Conservation (phyloP, 2,888 invertebrate species). For the Dryobotodes eremita region DNA sequence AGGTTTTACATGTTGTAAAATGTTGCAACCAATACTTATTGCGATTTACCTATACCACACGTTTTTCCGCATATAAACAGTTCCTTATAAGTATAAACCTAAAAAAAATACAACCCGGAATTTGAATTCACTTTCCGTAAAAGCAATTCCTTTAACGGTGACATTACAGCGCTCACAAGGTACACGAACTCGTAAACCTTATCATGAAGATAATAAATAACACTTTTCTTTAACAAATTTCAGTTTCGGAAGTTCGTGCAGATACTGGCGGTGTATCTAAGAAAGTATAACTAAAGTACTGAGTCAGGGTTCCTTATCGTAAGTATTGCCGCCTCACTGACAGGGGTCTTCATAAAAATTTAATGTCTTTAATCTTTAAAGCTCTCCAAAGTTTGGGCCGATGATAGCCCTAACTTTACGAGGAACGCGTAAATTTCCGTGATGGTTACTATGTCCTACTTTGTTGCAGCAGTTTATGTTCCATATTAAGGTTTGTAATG, state of each 20-base stretch:
- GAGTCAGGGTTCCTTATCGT: constrained; percentile 79
- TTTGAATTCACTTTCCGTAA: constrained; percentile 62
- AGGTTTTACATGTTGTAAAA: constrained; percentile 35
- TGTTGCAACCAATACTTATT: constrained; percentile 31
- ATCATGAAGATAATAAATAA: constrained; percentile 69
- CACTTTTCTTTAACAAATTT: constrained; percentile 71
- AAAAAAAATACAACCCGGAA: constrained; percentile 42
- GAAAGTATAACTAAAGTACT: constrained; percentile 74
- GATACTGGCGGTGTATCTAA: constrained; percentile 69
- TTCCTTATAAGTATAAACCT: constrained; percentile 40
- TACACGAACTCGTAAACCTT: constrained; percentile 66
- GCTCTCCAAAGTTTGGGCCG: constrained; percentile 81
- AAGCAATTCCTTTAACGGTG: constrained; percentile 62
- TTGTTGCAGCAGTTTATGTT: constrained; percentile 72
- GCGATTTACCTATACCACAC: constrained; percentile 27
- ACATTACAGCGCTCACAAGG: constrained; percentile 59
- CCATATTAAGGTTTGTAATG: constrained; percentile 58
- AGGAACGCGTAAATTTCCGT: constrained; percentile 78
- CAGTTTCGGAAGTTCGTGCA: constrained; percentile 68
- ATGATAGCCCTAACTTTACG: constrained; percentile 83
- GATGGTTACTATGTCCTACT: constrained; percentile 73
- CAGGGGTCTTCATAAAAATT: constrained; percentile 86
- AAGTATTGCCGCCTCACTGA: constrained; percentile 79
- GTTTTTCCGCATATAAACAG: constrained; percentile 31
- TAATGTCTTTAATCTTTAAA: constrained; percentile 87